Evolutionary conservation across 2,113 vertebrate genomes (phyloP).

Genomic region (Cheirogaleus medius): DNA sequence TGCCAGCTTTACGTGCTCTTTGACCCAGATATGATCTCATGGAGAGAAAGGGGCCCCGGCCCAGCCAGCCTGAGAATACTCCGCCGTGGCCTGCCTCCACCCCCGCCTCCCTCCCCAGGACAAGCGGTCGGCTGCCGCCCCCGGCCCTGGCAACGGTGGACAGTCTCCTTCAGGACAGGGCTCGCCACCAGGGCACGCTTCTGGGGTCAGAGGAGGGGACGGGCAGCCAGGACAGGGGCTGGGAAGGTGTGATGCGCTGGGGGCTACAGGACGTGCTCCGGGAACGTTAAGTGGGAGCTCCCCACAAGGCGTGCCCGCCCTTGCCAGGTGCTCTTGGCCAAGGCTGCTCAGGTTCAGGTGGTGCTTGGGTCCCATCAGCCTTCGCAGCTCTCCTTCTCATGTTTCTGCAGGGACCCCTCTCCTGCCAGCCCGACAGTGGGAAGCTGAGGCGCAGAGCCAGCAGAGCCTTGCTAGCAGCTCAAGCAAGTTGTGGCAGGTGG

Average conservation of each 20-base stretch:
- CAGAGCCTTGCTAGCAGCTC: background rate
- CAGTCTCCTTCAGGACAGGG: background rate
- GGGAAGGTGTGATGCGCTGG: background rate
- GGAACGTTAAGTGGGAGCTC: background rate
- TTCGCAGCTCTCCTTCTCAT: background rate
- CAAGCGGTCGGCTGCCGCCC: background rate
- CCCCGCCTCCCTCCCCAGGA: conserved; percentile 51
- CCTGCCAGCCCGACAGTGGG: background rate
- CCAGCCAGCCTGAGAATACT: conserved; percentile 78
- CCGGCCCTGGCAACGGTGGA: background rate
- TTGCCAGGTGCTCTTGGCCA: background rate
- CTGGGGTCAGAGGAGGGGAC: background rate
- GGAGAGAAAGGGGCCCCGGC: conserved; percentile 83
- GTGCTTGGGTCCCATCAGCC: background rate
- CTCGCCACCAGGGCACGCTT: background rate
- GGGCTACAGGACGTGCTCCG: background rate
- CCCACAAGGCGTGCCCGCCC: rapidly evolving
- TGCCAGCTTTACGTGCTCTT: conserved; percentile 87
- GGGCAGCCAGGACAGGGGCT: background rate
- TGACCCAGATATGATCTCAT: conserved; percentile 92
- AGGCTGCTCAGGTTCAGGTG: background rate
- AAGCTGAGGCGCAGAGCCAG: background rate
- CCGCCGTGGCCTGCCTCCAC: conserved; percentile 34
- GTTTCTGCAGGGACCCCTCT: no score
- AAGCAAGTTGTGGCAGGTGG: background rate